Evolutionary conservation across 2,113 vertebrate genomes (phyloP).

Genomic region (Malaclemys terrapin): DNA sequence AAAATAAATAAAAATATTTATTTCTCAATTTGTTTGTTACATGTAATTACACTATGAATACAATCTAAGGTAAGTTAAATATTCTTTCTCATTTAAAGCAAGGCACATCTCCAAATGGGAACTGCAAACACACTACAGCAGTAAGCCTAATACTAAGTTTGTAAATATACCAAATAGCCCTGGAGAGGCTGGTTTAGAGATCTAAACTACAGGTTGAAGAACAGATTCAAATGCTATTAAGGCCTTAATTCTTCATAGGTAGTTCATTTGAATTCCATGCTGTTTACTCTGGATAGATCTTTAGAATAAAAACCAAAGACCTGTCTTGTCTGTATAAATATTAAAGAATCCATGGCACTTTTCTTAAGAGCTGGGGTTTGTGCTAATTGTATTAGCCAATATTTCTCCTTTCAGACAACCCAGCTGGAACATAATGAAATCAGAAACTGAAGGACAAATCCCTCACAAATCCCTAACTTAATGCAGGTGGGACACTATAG

Average conservation of each 20-base stretch:
- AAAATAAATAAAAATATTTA: not conserved
- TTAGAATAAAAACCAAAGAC: not conserved
- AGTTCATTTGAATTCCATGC: fast-evolving
- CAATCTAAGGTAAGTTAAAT: not conserved
- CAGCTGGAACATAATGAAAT: not conserved
- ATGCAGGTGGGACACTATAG: not conserved
- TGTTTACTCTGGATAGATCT: not conserved
- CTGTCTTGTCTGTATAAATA: not conserved
- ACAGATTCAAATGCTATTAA: not conserved
- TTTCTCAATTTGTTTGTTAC: not conserved
- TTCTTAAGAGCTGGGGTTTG: not conserved
- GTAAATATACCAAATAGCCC: not conserved
- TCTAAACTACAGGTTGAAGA: not conserved
- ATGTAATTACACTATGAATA: not conserved
- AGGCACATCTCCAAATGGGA: not conserved
- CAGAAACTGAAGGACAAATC: not conserved
- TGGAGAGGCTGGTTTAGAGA: not conserved
- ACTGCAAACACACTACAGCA: not conserved
- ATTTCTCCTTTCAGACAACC: not conserved
- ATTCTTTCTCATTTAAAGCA: not conserved
- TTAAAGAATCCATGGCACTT: not conserved
- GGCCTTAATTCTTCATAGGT: not conserved
- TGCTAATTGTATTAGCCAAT: not conserved
- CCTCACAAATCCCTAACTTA: not conserved
- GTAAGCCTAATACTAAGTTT: not conserved